A percentile compares a stretch with the other conserved stretches of the same genome.
phyloP scores from a whole-genome alignment of 1,140 invertebrate species.

The Eriosoma lanigerum region DNA sequence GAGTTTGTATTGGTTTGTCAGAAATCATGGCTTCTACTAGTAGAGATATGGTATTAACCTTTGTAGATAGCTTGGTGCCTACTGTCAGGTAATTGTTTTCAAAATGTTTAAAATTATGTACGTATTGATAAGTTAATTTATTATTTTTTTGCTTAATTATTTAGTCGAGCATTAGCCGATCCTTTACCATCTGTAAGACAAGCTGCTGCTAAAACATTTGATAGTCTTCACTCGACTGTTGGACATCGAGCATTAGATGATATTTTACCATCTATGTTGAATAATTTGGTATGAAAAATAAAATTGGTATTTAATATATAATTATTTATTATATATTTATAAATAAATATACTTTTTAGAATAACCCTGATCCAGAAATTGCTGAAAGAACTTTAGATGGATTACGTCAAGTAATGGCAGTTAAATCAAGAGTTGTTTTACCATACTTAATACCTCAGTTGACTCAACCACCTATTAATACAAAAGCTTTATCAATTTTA shows the following conservation, averaged over 20 bases:
- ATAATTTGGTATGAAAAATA: constrained; percentile 66
- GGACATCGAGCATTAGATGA: constrained; percentile 95
- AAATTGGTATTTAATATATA: background rate
- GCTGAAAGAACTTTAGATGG: constrained; percentile 90
- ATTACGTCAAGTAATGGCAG: constrained; percentile 92
- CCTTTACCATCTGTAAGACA: constrained; percentile 87
- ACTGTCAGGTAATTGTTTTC: constrained; percentile 69
- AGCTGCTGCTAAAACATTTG: constrained; percentile 95
- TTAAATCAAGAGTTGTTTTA: constrained; percentile 91
- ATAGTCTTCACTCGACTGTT: constrained; percentile 91
- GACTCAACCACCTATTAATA: constrained; percentile 84
- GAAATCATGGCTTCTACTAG: constrained; percentile 98
- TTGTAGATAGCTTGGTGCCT: constrained; percentile 95
- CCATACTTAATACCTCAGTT: constrained; percentile 95
- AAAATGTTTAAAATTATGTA: background rate
- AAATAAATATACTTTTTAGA: constrained; percentile 59
- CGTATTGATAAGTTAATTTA: background rate
- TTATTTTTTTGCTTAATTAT: constrained; percentile 52
- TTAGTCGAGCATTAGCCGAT: constrained; percentile 86
- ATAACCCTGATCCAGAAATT: constrained; percentile 71
- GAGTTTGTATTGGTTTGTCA: constrained; percentile 95
- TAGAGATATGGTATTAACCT: constrained; percentile 89
- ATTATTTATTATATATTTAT: constrained; percentile 60
- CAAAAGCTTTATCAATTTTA: constrained; percentile 87
- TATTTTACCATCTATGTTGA: constrained; percentile 88